Base-by-base conservation (phyloP, 2,797 vertebrate genomes). In the Pelodytes ibericus region DNA sequence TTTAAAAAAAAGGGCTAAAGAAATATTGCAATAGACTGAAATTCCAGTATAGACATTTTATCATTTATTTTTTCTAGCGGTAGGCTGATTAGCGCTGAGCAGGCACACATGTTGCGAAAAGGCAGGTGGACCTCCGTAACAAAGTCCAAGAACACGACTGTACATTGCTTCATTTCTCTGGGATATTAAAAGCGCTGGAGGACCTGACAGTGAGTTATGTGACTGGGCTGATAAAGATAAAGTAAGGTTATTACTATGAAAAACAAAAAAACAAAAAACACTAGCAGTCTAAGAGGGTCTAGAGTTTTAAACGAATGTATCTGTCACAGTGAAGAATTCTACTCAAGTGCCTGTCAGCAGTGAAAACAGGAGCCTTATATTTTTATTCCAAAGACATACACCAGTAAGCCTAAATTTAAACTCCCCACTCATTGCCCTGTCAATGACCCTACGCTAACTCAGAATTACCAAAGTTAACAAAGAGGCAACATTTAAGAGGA, bases 281-380 rank as follows among this genome's bases (percentile, higher is more conserved):
- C 24, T 4, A 57, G 74, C 56, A 60, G 24, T 27, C 61, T 57
- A 59, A 77, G 68, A 41, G 75, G 60, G 26, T 24, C 30, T 26
- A 26, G 29, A 53, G 39, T 20, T 36, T 63, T 60, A 47, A 29
- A 60, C 18, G 59, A 29, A 64, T 70, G 65, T 57, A 31, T 24
- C 20, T 63, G 66, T 65, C 75, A 60, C 13, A 18, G 24, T 66
- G 69, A 77, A 26, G 60, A 69, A 77, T 30, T 31, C 22, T 29
- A 25, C 49, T 49, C 65, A 77, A 77, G 69, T 36, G 61, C 51
- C 36, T 71, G 68, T 77, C 75, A 65, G 68, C 69, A 72, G 47
- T 33, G 61, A 71, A 71, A 77, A 77, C 61, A 72, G 26, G 49
- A 47, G 16, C 22, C 41, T 22, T 49, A n/a, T 47, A 29, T 26